Evolutionary conservation across 2,888 invertebrate species (phyloP), one percentile per base, ranked within the genome.

Genomic region (Sminthurinus aureus): DNA sequence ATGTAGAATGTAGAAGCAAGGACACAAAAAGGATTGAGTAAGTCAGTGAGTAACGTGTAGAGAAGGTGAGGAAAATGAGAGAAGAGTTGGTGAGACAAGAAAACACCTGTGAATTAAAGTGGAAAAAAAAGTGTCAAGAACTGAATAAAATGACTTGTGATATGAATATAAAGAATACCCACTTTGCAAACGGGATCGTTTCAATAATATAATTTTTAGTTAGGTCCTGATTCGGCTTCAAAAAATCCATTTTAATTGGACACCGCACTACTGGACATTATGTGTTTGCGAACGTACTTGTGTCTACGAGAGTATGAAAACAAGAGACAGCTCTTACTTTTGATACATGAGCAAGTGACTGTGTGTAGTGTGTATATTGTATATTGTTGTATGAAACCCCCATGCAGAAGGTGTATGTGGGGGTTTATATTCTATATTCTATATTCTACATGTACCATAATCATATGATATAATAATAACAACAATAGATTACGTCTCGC

Each of bases 111-210:
- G 20, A 22, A 22, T 73, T 80, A 22, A 80, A 71, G 12, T 52
- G 20, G 6, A 20, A 20, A 2, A 76, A 76, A 76, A 76, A 58
- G n/a, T 18, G 18, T 4, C 9, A 76, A 76, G 58, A 58, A 13
- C 20, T 51, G 38, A 38, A 38, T 50, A 8, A 80, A 80, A n/a
- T 52, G 52, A 80, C 13, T 80, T 80, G 24, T 9, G 20, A 64
- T 38, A 11, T 38, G 20, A 38, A 50, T 67, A 38, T 38, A 52
- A 67, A 69, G 79, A 69, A 69, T 22, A 38, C 83, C 79, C 52
- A 83, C 83, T 83, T 83, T 71, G 83, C 83, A 83, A 83, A 83
- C 52, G 83, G 83, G 64, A 78, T 69, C 26, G 83, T 38, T 58
- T 83, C 83, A 18, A 83, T 83, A 22, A 38, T 78, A 69, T 83